These are phyloP conservation scores for Grallaria varia DNA, from an alignment of 2,113 vertebrate species.

Conservation along the genomic window DNA sequence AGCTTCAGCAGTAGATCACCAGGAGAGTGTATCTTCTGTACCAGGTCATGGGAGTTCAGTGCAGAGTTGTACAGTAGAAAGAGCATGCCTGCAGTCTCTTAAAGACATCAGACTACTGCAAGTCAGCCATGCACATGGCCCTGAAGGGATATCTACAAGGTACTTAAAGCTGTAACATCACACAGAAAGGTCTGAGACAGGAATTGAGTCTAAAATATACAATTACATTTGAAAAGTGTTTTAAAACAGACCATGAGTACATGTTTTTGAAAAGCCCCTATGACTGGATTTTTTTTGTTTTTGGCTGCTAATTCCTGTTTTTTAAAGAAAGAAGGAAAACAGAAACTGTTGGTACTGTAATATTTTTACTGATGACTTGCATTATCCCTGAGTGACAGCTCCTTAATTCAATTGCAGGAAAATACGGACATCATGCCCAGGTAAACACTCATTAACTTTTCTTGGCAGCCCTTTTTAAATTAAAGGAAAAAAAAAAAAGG, in stretches of 20 bases:
- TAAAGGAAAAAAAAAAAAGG: not conserved
- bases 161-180: slow-evolving; percentile 32
- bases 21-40: slow-evolving; percentile 53
- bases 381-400: slow-evolving; percentile 21
- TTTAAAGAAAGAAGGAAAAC: not conserved
- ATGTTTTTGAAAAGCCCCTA: not conserved
- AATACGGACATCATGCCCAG: slow-evolving; percentile 27
- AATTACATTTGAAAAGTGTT: not conserved
- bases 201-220: not conserved
- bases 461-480: slow-evolving; percentile 38
- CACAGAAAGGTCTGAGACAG: not conserved
- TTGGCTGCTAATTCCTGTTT: not conserved
- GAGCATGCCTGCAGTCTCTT: slow-evolving; percentile 57
- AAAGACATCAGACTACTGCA: slow-evolving; percentile 60
- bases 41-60: slow-evolving; percentile 68
- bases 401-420: slow-evolving; percentile 22
- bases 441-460: slow-evolving; percentile 60
- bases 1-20: slow-evolving; percentile 52
- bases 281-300: not conserved
- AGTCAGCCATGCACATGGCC: slow-evolving; percentile 51
- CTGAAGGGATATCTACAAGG: slow-evolving; percentile 53
- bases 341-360: slow-evolving; percentile 8
- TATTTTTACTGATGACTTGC: slow-evolving; percentile 36
- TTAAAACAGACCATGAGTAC: not conserved
- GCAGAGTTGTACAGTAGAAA: slow-evolving; percentile 61